Evolutionary conservation across 2,797 vertebrate genomes (phyloP), one percentile per base, ranked within the genome.

Genomic region (Chaetophractus vellerosus): DNA sequence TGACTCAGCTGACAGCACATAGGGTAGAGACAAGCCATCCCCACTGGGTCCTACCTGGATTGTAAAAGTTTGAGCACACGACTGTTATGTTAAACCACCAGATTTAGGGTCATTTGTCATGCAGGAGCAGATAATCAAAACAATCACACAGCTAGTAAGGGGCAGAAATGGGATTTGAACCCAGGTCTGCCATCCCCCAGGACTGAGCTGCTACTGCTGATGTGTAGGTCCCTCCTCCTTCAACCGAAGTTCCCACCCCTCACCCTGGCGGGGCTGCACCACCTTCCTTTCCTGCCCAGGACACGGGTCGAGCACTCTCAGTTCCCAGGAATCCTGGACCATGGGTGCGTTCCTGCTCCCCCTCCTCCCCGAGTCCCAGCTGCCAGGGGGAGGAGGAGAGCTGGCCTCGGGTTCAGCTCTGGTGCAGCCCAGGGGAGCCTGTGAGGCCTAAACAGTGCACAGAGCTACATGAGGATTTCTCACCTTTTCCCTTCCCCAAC

Each of bases 371-470:
- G 41, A 75, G 23, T 21, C 41, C 41, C 76, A 76, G 80, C 16
- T 50, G 66, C 38, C 21, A 1, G n/a, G n/a, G n/a, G n/a, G n/a
- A n/a, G n/a, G n/a, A n/a, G n/a, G n/a, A n/a, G n/a, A n/a, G n/a
- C n/a, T n/a, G 38, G 50, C 61, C 18, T 59, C 6, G 0, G 52
- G 48, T 5, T 66, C 50, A 31, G 45, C 5, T 16, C 28, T 2
- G 31, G 8, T 72, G 41, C 38, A 18, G 52, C 45, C 31, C 48
- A 3, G 55, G 4, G 59, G 26, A 33, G 6, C 7, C 57, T 9
- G 7, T 0, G 14, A 26, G 24, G 24, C n/a, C 64, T 38, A n/a
- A 57, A 41, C 21, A 1, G 2, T 18, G 7, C 12, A n/a, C 1
- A 24, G 33, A 24, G 23, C 5, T 36, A 75, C 6, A 10, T 11